A percentile compares a stretch with the other conserved stretches of the same genome.
Evolutionary conservation across 2,888 invertebrate genomes (phyloP).

Genomic region (Flexamia atlantica): DNA sequence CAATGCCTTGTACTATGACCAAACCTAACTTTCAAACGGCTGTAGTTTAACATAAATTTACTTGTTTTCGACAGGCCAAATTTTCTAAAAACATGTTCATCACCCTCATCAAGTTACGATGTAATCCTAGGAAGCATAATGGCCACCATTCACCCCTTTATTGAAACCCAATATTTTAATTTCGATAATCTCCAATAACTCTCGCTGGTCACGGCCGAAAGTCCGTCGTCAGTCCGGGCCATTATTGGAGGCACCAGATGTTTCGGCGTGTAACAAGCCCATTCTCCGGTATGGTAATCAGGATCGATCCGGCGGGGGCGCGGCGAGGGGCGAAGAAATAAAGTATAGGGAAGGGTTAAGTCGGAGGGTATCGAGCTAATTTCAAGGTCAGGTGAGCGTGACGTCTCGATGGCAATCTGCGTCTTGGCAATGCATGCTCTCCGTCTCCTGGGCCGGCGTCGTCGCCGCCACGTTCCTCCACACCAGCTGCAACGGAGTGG

Average conservation of each 20-base stretch:
- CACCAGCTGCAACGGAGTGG: not conserved
- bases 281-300: slow-evolving; percentile 33
- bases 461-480: not conserved
- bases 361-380: slow-evolving; percentile 47
- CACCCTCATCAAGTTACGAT: not conserved
- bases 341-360: slow-evolving; percentile 47
- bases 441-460: not conserved
- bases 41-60: no score
- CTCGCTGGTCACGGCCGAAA: not conserved
- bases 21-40: no score
- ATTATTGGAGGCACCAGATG: slow-evolving; percentile 32
- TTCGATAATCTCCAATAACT: slow-evolving; percentile 34
- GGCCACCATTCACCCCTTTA: not conserved
- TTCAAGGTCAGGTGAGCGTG: slow-evolving; percentile 56
- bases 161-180: slow-evolving; percentile 25
- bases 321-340: slow-evolving; percentile 16
- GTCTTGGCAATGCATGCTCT: slow-evolving; percentile 20
- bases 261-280: slow-evolving; percentile 22
- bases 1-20: no score
- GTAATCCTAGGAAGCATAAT: not conserved
- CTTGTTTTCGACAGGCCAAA: no score
- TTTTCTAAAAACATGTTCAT: no score
- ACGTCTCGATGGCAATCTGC: slow-evolving; percentile 32
- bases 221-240: not conserved
- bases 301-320: slow-evolving; percentile 10